These are phyloP conservation scores for Calyptommatus sinebrachiatus DNA, from an alignment of 2,113 vertebrate genomes.

Conservation along the genomic window DNA sequence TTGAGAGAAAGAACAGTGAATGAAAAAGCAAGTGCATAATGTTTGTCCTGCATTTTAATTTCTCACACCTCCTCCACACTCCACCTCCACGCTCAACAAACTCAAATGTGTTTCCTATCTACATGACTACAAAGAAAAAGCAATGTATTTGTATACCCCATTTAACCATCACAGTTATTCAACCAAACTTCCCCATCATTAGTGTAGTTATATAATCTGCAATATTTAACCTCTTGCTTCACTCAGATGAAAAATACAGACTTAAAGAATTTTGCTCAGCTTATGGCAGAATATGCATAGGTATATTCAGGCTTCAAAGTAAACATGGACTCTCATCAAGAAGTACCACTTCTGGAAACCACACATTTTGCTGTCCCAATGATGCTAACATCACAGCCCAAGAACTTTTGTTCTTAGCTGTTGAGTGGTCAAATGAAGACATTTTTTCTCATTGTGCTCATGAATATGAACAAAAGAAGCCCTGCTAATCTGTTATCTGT, in stretches of 20 bases:
- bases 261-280: not conserved
- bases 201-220: constrained; percentile 43
- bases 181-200: constrained; percentile 53
- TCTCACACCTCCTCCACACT: constrained; percentile 2
- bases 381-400: too few species aligned
- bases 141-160: constrained; percentile 44
- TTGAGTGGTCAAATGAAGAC: too few species aligned
- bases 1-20: constrained; percentile 41
- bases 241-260: constrained; percentile 40
- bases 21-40: constrained; percentile 58
- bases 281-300: not conserved
- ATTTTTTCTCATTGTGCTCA: too few species aligned
- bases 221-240: constrained; percentile 54
- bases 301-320: too few species aligned
- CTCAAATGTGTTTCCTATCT: constrained; percentile 50
- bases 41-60: constrained; percentile 51
- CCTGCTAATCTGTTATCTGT: too few species aligned
- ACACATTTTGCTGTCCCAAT: too few species aligned
- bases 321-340: too few species aligned
- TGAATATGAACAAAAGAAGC: too few species aligned
- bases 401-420: too few species aligned
- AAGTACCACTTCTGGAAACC: too few species aligned
- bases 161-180: constrained; percentile 51
- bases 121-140: constrained; percentile 41
- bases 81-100: constrained; percentile 23